A percentile compares a stretch with the other conserved stretches of the same genome.
Evolutionary conservation across 1,140 invertebrate species (phyloP).

Genomic region (Hetaerina americana): DNA sequence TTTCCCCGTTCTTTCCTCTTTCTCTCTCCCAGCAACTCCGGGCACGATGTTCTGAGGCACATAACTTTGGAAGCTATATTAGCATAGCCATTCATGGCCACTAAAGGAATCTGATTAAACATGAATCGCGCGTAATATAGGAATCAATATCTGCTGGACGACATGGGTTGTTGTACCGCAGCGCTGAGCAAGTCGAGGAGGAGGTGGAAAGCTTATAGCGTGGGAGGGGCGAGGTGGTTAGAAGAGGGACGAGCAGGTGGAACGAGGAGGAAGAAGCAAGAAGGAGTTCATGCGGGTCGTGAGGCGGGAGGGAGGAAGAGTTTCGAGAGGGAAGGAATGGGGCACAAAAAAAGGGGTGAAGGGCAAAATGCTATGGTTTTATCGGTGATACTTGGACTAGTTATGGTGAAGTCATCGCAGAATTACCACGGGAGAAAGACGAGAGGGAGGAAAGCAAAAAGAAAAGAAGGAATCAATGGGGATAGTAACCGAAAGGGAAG

Average conservation of each 20-base stretch:
- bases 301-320: not conserved
- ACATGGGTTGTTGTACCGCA: not conserved
- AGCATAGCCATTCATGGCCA: not conserved
- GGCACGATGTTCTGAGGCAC: not conserved
- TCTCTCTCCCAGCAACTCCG: not conserved
- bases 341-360: too few relatives aligned
- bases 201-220: not conserved
- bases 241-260: too few relatives aligned
- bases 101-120: not conserved
- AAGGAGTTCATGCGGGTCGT: not conserved
- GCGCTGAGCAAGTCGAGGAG: not conserved
- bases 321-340: too few relatives aligned
- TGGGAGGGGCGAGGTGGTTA: not conserved
- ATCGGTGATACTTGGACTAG: too few relatives aligned
- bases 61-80: not conserved
- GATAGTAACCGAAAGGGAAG: too few relatives aligned
- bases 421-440: too few relatives aligned
- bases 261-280: too few relatives aligned
- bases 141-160: not conserved
- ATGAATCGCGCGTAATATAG: not conserved
- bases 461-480: too few relatives aligned
- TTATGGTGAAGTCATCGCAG: too few relatives aligned
- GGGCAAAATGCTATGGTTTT: too few relatives aligned
- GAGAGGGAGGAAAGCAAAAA: too few relatives aligned
- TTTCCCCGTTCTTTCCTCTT: not conserved